Conservation (phyloP, 2,113 vertebrate genomes). For the Oreochromis aureus region DNA sequence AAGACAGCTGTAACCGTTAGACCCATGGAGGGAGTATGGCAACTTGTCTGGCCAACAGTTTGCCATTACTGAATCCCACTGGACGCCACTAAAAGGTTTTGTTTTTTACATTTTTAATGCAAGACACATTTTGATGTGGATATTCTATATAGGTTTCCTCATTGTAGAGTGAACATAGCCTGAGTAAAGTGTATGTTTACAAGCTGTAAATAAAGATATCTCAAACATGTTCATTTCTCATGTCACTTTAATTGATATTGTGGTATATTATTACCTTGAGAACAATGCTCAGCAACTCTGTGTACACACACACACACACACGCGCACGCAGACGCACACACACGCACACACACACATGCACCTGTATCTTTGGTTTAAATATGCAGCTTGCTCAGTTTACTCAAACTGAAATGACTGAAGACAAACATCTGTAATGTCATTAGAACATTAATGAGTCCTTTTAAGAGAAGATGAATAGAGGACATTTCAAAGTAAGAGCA, state of each 20-base stretch:
- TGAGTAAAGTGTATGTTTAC: conserved; percentile 52
- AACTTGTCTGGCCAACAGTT: conserved; percentile 26
- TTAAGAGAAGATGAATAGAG: background rate
- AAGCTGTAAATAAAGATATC: conserved; percentile 66
- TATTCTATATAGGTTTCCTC: conserved; percentile 7
- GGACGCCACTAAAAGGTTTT: conserved; percentile 37
- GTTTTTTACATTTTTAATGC: conserved; percentile 49
- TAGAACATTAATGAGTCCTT: background rate
- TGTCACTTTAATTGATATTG: conserved; percentile 38
- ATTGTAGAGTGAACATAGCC: conserved; percentile 24
- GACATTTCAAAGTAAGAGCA: background rate
- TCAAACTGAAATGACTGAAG: background rate
- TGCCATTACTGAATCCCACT: conserved; percentile 32
- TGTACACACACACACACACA: background rate
- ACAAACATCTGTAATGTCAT: background rate
- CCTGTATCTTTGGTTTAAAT: background rate
- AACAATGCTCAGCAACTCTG: background rate
- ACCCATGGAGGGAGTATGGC: background rate
- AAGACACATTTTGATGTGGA: conserved; percentile 3
- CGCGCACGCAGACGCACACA: no score
- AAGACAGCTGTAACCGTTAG: background rate
- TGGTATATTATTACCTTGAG: background rate
- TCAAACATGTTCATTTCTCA: background rate
- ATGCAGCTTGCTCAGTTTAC: background rate
- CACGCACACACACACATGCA: rapidly evolving